Base-by-base conservation (phyloP, 2,888 invertebrate genomes). In the Horisme vitalbata region DNA sequence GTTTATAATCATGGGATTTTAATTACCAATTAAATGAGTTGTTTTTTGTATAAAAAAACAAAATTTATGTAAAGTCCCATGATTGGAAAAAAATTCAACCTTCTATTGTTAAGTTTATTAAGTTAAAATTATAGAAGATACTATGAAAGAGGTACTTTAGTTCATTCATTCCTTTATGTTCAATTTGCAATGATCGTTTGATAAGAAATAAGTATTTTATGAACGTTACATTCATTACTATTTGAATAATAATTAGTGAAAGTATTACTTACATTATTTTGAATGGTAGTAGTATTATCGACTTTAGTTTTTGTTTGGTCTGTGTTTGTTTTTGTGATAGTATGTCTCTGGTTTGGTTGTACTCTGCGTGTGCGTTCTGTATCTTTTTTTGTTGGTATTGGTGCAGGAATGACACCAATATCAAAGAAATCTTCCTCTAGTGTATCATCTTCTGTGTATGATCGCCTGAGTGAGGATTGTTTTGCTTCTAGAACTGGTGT, bases 341-440 rank as follows among this genome's bases (percentile, higher is more conserved):
- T 65, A 52, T 58, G 60, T 67, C 50, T 58, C 52, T 26, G 56
- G 0, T 71, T 76, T 43, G 71, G 71, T 64, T 69, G 63, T 43
- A 68, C 65, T 63, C 75, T 76, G 54, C 71, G 71, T 23, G 62
- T 71, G 39, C 68, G 51, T 48, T 10, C 31, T 32, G n/a, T n/a
- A 8, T 35, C 43, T 44, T 50, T 45, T 57, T 47, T 60, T 1
- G 23, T 8, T 8, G 30, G 18, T 21, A 34, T 62, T 24, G 55
- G 63, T 70, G 52, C 65, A 57, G 26, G 61, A 60, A 71, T 66
- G 23, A 71, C 59, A 9, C 72, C 75, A 43, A 65, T 65, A 4
- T 83, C 81, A 41, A 81, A 81, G 9, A 73, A 74, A 43, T 83
- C 83, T 13, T 81, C 75, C 23, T 79, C 75, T 26, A 70, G 65